Conservation (phyloP, 2,113 vertebrate species). For the Nymphicus hollandicus region DNA sequence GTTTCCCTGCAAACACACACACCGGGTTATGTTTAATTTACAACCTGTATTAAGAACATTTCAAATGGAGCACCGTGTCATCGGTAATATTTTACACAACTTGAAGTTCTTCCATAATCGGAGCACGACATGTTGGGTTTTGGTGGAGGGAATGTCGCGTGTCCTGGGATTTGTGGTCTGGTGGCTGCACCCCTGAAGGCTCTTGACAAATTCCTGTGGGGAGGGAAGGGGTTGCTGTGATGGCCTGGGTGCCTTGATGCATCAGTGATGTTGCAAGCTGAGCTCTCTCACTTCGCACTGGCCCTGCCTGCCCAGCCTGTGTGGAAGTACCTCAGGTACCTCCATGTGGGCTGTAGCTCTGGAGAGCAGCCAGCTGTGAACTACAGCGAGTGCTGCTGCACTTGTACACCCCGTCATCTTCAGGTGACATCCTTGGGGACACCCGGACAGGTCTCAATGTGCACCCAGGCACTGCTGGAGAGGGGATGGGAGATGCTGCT, state of each 20-base stretch:
- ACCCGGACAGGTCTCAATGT: fast-evolving
- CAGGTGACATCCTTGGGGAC: neutral
- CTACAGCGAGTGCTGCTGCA: fast-evolving
- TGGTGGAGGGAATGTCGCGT: neutral
- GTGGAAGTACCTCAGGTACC: fast-evolving
- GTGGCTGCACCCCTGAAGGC: neutral
- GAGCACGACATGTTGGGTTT: fast-evolving
- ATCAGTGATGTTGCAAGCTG: neutral
- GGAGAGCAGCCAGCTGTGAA: neutral
- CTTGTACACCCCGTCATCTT: neutral
- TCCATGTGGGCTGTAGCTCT: fast-evolving
- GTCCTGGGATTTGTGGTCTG: neutral
- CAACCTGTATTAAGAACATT: neutral
- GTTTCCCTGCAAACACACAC: neutral
- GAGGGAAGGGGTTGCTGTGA: neutral
- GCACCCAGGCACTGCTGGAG: neutral
- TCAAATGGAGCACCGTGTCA: neutral
- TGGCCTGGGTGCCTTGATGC: fast-evolving
- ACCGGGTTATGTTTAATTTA: neutral
- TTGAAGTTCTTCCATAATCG: neutral
- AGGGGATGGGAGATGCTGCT: neutral
- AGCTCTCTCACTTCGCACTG: neutral
- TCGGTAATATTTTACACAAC: neutral
- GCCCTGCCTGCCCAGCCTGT: neutral
- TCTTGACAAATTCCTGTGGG: neutral